Evolutionary conservation across 2,113 vertebrate genomes (phyloP).

Genomic region (Sturnus vulgaris): DNA sequence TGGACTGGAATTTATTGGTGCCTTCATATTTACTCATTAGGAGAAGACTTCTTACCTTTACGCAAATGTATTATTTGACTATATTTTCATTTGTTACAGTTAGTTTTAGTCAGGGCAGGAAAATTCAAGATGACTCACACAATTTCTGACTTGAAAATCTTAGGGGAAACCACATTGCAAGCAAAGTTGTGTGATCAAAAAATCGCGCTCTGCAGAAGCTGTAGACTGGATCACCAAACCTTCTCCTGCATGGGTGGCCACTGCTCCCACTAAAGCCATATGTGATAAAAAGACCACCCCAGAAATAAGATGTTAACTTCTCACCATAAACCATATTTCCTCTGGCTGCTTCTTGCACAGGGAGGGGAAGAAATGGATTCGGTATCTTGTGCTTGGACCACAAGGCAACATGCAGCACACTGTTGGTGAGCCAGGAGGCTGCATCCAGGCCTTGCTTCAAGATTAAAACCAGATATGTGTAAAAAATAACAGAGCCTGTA

Average conservation of each 20-base stretch:
- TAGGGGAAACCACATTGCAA: neutral
- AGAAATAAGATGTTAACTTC: neutral
- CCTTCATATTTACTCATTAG: neutral
- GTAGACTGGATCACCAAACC: neutral
- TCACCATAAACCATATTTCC: neutral
- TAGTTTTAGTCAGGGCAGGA: neutral
- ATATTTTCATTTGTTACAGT: neutral
- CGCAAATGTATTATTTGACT: neutral
- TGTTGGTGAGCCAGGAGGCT: neutral
- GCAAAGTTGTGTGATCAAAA: neutral
- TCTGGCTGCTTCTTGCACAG: neutral
- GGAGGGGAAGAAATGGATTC: neutral
- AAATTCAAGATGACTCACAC: neutral
- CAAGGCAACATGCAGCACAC: neutral
- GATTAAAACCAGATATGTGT: constrained; percentile 44
- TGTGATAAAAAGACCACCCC: neutral
- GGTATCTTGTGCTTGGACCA: neutral
- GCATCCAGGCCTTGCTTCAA: constrained; percentile 2
- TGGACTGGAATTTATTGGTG: neutral
- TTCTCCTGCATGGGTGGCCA: neutral
- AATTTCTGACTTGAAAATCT: neutral
- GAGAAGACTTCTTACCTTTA: neutral
- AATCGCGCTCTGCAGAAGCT: neutral
- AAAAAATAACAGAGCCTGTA: constrained; percentile 12
- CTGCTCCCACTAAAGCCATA: neutral